Evolutionary conservation across 2,113 vertebrate genomes (phyloP).

Genomic region (Lipotes vexillifer): DNA sequence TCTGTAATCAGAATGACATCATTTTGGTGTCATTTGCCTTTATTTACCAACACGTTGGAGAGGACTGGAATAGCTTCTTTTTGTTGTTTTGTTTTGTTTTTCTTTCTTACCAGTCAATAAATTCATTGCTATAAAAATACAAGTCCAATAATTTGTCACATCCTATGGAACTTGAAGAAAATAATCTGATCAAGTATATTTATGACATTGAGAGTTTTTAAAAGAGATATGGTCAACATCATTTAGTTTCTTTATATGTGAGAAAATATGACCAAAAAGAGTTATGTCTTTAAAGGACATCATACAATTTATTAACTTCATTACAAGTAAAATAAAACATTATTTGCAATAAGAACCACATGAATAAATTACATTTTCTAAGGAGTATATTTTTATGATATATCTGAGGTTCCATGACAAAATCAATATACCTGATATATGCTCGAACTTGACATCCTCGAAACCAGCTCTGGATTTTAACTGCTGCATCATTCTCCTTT

Average conservation of each 20-base stretch:
- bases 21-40: not conserved
- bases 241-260: not conserved
- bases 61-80: not conserved
- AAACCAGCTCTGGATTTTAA: constrained; percentile 92
- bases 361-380: not conserved
- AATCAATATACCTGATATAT: constrained; percentile 85
- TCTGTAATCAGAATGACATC: not conserved
- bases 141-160: not conserved
- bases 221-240: not conserved
- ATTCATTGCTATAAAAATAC: not conserved
- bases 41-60: not conserved
- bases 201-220: not conserved
- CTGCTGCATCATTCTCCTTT: constrained; percentile 81
- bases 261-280: not conserved
- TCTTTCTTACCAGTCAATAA: not conserved
- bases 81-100: not conserved
- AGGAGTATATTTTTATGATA: not conserved
- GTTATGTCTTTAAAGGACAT: not conserved
- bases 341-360: not conserved
- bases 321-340: not conserved
- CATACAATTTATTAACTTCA: not conserved
- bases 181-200: not conserved
- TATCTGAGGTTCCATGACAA: not conserved
- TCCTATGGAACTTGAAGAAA: not conserved
- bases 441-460: constrained; percentile 85